Percentiles rank a stretch among this genome's conserved stretches.
These are phyloP conservation scores for Rhodeus uyekii DNA, from an alignment of 2,797 vertebrate genomes.

Conservation along the genomic window DNA sequence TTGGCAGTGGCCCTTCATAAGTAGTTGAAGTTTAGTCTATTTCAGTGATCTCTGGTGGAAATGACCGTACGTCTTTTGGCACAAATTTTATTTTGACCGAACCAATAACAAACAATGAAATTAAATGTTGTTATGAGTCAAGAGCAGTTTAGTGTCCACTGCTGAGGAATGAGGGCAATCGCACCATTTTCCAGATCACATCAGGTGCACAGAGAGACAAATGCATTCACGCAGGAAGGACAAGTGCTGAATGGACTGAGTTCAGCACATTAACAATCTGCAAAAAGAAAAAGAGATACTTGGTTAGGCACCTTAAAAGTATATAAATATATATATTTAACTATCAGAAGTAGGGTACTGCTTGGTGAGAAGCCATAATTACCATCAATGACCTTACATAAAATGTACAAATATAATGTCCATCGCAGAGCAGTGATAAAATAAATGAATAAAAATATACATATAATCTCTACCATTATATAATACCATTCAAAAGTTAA, in stretches of 20 bases:
- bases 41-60: constrained; percentile 51
- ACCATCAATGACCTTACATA: background rate
- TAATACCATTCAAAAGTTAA: background rate
- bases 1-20: constrained; percentile 59
- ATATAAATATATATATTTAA: background rate
- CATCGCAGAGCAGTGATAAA: background rate
- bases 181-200: constrained; percentile 25
- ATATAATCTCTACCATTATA: background rate
- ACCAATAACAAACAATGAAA: constrained; percentile 66
- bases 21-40: constrained; percentile 55
- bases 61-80: constrained; percentile 69
- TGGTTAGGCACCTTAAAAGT: background rate
- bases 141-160: constrained; percentile 39
- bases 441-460: background rate
- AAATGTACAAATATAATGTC: background rate
- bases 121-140: constrained; percentile 47
- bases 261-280: constrained; percentile 53
- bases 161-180: constrained; percentile 36
- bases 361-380: background rate
- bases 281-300: constrained; percentile 34
- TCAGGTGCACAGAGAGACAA: constrained; percentile 13
- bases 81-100: constrained; percentile 73
- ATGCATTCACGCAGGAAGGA: constrained; percentile 26
- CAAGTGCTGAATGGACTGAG: constrained; percentile 12
- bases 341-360: background rate